A percentile compares a stretch with the other conserved stretches of the same genome.
phyloP scores from a whole-genome alignment of 2,113 vertebrate species.

The Formicarius rufipectus region DNA sequence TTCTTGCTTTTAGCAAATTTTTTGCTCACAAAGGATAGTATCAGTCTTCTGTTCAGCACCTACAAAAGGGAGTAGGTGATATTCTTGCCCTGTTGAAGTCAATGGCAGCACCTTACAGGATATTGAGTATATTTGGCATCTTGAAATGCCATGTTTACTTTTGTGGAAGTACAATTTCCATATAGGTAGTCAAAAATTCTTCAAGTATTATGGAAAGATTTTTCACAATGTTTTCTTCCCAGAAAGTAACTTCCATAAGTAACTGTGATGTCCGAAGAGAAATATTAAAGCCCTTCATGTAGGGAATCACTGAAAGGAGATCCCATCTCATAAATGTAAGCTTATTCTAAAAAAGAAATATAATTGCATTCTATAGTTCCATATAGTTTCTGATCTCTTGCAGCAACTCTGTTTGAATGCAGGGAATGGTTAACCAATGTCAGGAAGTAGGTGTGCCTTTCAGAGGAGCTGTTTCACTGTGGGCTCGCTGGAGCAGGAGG shows the following conservation, averaged over 20 bases:
- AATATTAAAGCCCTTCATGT: not conserved
- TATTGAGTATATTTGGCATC: not conserved
- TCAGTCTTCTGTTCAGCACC: not conserved
- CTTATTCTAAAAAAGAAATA: not conserved
- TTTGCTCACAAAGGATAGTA: not conserved
- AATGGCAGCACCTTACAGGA: not conserved
- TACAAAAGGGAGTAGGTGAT: not conserved
- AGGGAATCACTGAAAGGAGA: not conserved
- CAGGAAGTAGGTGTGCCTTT: conserved; percentile 33
- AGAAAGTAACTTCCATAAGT: not conserved
- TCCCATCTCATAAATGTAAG: not conserved
- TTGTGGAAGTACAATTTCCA: not conserved
- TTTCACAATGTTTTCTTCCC: not conserved
- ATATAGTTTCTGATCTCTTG: not conserved
- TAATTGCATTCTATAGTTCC: not conserved
- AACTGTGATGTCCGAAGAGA: not conserved
- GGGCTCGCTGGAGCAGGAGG: not conserved
- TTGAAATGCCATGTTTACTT: not conserved
- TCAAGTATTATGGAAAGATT: not conserved
- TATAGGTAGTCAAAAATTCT: not conserved
- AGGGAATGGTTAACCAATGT: not conserved
- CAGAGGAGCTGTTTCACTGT: not conserved
- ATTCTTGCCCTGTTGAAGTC: not conserved
- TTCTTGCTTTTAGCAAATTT: not conserved
- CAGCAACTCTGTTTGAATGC: not conserved